Percentiles rank a stretch among this genome's conserved stretches.
Conservation (phyloP, 2,113 vertebrate species). For the Gracilinanus agilis region DNA sequence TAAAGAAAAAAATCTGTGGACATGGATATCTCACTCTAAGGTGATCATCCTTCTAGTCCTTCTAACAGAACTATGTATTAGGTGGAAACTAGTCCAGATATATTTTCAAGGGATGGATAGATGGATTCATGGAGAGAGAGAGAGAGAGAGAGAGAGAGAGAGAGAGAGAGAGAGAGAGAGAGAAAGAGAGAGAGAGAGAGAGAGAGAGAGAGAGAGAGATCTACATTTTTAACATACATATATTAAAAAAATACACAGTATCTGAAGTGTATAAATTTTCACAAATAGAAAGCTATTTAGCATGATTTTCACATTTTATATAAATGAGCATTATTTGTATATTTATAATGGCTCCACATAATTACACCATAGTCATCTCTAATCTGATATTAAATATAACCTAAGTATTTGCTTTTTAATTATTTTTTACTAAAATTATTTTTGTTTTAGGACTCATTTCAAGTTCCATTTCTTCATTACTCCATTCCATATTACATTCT, state of each 20-base stretch:
- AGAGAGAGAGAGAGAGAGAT: too few relatives aligned
- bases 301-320: constrained; percentile 56
- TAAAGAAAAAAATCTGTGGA: background rate
- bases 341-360: constrained; percentile 59
- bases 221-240: too few relatives aligned
- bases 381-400: constrained; percentile 39
- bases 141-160: too few relatives aligned
- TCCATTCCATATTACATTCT: background rate
- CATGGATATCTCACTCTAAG: constrained; percentile 39
- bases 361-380: background rate
- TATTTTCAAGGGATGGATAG: background rate
- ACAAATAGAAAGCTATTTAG: constrained; percentile 62
- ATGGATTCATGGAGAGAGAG: too few relatives aligned
- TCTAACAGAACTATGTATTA: background rate
- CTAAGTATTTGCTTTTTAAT: constrained; percentile 63
- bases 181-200: too few relatives aligned
- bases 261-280: constrained; percentile 61
- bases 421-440: constrained; percentile 46
- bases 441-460: constrained; percentile 39
- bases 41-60: constrained; percentile 25
- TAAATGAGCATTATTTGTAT: constrained; percentile 61
- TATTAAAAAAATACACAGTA: background rate
- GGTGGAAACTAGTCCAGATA: background rate
- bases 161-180: too few relatives aligned
- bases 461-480: constrained; percentile 3